These are phyloP conservation scores for Gephyroberyx darwinii DNA, from an alignment of 2,797 vertebrate genomes.

Conservation along the genomic window DNA sequence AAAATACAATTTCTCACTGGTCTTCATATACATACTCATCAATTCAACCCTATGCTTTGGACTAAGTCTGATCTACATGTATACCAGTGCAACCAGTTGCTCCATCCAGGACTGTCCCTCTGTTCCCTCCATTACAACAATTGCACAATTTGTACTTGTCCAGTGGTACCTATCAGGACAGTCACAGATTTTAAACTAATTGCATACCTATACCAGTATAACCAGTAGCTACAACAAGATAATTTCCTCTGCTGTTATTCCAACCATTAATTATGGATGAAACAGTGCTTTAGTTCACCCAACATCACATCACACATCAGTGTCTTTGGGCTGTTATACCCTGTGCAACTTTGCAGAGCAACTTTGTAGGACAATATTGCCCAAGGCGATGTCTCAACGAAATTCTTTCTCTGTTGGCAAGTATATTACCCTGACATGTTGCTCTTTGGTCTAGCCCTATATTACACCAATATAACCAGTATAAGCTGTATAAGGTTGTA, in stretches of 20 bases:
- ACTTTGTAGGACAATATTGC: background rate
- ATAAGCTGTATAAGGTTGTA: background rate
- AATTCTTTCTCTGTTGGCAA: too few relatives aligned
- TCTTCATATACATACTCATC: too few relatives aligned
- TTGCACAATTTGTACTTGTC: background rate
- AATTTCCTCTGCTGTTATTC: constrained; percentile 3
- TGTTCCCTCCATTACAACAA: background rate
- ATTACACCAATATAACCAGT: background rate
- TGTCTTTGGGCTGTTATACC: background rate
- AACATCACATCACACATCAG: background rate
- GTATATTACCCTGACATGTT: background rate
- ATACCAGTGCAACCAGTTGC: too few relatives aligned
- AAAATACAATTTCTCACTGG: background rate
- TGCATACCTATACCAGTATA: background rate
- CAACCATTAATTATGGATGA: background rate
- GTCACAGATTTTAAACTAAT: background rate
- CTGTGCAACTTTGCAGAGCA: background rate
- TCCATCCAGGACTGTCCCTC: too few relatives aligned
- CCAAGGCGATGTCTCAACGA: background rate
- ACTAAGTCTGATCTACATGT: too few relatives aligned
- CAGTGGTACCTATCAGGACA: background rate
- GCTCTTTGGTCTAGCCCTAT: background rate
- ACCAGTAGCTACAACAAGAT: background rate
- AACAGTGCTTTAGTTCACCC: background rate
- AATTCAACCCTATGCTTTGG: too few relatives aligned